A percentile compares a stretch with the other conserved stretches of the same genome.
These are phyloP conservation scores for Laterallus jamaicensis DNA, from an alignment of 2,113 vertebrate genomes.

Conservation along the genomic window DNA sequence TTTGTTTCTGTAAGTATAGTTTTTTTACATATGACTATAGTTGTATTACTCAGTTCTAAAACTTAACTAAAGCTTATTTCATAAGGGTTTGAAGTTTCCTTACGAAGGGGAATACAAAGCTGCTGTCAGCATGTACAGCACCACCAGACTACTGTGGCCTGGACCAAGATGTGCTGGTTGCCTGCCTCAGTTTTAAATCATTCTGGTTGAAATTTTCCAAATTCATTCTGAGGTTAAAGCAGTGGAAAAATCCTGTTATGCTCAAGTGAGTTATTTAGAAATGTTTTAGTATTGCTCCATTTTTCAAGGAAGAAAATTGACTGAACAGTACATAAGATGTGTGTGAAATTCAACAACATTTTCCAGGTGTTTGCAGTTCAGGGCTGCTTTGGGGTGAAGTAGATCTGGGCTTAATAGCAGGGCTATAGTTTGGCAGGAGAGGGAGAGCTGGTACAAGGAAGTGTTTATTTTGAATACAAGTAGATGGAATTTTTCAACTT, in stretches of 20 bases:
- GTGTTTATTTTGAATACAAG: background rate
- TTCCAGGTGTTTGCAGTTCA: background rate
- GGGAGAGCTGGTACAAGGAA: background rate
- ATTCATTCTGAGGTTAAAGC: fast-evolving
- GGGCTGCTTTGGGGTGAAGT: background rate
- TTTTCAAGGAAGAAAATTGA: background rate
- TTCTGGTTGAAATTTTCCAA: background rate
- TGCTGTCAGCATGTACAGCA: background rate
- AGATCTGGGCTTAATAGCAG: background rate
- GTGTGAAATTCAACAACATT: conserved; percentile 2
- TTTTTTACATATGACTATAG: background rate
- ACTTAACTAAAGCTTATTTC: background rate
- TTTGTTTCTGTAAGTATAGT: background rate
- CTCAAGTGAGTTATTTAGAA: background rate
- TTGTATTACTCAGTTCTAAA: background rate
- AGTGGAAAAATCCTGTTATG: background rate
- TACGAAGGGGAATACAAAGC: background rate
- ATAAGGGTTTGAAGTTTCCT: background rate
- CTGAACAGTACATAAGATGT: background rate
- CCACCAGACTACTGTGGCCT: background rate
- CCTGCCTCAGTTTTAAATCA: background rate
- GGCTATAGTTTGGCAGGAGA: background rate
- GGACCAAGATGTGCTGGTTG: background rate
- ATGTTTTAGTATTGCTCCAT: background rate
- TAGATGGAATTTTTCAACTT: background rate